Evolutionary conservation across 2,113 vertebrate genomes (phyloP), one percentile per base, ranked within the genome.

Genomic region (Lampris megalopsis): DNA sequence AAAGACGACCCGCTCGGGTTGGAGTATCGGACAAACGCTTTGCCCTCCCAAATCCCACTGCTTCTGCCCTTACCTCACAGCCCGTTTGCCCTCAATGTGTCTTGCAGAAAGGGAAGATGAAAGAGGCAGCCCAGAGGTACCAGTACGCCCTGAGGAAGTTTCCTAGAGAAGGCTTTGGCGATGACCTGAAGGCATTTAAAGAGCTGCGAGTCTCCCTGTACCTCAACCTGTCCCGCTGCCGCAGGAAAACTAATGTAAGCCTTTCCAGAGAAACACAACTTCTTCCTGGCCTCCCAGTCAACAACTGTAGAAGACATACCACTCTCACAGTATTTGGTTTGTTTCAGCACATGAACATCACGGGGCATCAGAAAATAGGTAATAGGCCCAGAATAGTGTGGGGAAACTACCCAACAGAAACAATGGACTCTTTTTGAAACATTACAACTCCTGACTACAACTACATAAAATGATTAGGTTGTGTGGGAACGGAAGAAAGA

Each of bases 231-330:
- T 99, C 98, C 50, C 95, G 98, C 60, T 99, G 98, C 84, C 97
- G 98, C 81, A 95, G 98, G 69, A 99, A 99, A 96, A 99, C 97
- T 83, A 99, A 99, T 0, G 98, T 99, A 94, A 97, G 98, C 53
- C 8, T 11, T 63, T 53, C 10, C 9, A 43, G 41, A 71, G 57
- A 52, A 41, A 40, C 45, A 3, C 3, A 5, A 13, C 5, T 59
- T 38, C 49, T 38, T 2, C 53, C 52, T 42, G 63, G 7, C 0
- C 3, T 1, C 65, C 60, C 47, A 41, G 53, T 64, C 9, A 68
- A 47, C 64, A 10, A 37, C 64, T 42, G 64, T 48, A 60, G 65
- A 62, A 11, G 54, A 53, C 43, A 1, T 50, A 24, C 65, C 43
- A 71, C 8, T 66, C 6, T 42, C 7, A 4, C 2, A 5, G 42